Base-by-base conservation (phyloP, 2,797 vertebrate genomes). In the Epinephelus awoara region DNA sequence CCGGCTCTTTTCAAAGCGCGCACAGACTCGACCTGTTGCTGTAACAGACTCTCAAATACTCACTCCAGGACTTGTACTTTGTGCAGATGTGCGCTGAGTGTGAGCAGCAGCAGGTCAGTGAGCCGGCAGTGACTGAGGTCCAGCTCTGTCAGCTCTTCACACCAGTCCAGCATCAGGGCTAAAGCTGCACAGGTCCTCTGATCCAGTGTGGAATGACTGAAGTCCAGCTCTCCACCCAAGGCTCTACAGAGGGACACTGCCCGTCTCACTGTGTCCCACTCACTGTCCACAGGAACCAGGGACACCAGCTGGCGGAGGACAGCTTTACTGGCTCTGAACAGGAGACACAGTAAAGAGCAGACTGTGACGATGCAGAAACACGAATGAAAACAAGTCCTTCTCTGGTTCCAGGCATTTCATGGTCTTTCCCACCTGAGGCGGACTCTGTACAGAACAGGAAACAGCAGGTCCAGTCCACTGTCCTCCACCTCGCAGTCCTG, bases 71-170 rank as follows among this genome's bases (percentile, higher is more conserved):
- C 82, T 51, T 84, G 75, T 1, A 77, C 82, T 88, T 93, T 94
- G 85, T 92, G 83, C 83, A 93, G 89, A n/a, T 88, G 81, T 59
- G 73, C 19, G 47, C 70, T 67, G 70, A 93, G 80, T 4, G 56
- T 63, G 40, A 80, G 27, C 72, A 93, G 79, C 61, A 82, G 81
- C 25, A 81, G 56, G 75, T 92, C 86, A 14, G 77, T 87, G 66
- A 94, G 86, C 56, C 81, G 72, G 47, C 93, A 92, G 88, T 93
- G 81, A 67, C 91, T 93, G 63, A 94, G 88, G 85, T 94, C 87
- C 82, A 93, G 90, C 73, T 93, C 89, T 38, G 65, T 79, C 49
- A 91, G 77, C 11, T 71, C 88, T 50, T 92, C 89, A 86, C 56
- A 89, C 42, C 19, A 56, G 44, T 93, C 80, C 85, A 94, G 87